phyloP scores from a whole-genome alignment of 2,888 invertebrate species.

The Beris chalybata region DNA sequence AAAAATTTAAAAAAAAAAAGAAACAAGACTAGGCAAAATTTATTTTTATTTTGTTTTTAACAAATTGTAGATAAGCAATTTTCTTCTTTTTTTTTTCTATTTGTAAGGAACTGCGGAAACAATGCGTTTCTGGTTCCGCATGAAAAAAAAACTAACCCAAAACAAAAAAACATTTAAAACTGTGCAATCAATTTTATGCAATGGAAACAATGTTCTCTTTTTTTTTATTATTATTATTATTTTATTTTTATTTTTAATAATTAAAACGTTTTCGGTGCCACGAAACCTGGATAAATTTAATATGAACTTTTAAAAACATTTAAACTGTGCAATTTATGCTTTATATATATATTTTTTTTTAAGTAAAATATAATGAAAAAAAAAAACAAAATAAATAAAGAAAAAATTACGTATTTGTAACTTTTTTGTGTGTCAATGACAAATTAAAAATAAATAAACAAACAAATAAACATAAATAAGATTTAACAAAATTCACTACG shows the following conservation, averaged over 20 bases:
- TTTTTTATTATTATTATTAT: neutral
- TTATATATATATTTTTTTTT: conserved; percentile 1
- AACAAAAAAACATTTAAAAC: neutral
- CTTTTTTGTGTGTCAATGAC: neutral
- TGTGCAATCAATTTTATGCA: neutral
- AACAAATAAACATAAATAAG: neutral
- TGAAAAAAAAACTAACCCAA: neutral
- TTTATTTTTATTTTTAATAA: neutral
- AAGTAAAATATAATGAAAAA: neutral
- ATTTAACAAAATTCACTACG: no score
- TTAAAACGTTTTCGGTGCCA: no score
- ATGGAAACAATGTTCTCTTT: neutral
- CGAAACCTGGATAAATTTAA: neutral
- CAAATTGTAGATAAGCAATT: no score
- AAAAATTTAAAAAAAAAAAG: no score
- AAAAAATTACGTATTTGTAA: neutral
- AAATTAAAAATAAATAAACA: neutral
- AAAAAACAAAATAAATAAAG: neutral
- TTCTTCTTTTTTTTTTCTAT: no score
- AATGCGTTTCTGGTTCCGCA: no score
- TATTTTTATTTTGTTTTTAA: no score
- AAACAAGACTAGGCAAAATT: no score
- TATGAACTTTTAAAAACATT: neutral
- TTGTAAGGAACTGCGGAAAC: no score
- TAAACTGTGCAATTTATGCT: neutral